These are phyloP conservation scores for Pheosia gnoma DNA, from an alignment of 2,888 invertebrate genomes.

Conservation along the genomic window DNA sequence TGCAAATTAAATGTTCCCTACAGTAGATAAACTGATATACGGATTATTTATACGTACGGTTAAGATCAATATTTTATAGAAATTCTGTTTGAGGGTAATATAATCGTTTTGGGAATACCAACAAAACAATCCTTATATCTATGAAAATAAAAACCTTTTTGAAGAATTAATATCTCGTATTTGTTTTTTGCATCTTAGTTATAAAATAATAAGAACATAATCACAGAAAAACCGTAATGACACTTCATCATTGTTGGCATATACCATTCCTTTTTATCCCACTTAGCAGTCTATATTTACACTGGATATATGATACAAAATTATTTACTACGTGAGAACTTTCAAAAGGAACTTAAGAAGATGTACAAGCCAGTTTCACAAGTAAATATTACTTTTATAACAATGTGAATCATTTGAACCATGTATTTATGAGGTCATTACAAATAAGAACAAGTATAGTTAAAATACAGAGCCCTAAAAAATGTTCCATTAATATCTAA, in stretches of 20 bases:
- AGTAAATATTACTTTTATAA: neutral
- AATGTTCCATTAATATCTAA: neutral
- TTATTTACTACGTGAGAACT: neutral
- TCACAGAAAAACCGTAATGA: conserved; percentile 7
- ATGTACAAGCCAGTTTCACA: neutral
- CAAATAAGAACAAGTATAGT: neutral
- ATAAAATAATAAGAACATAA: conserved; percentile 5
- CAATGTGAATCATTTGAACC: neutral
- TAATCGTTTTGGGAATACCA: no score
- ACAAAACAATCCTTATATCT: no score
- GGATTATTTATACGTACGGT: no score
- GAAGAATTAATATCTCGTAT: neutral
- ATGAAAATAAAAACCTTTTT: neutral
- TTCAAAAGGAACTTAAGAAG: neutral
- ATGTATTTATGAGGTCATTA: neutral
- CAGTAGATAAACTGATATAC: no score
- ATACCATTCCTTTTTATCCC: neutral
- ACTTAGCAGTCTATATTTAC: neutral
- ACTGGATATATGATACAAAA: neutral
- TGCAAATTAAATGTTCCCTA: no score
- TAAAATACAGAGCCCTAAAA: neutral
- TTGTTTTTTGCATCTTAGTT: neutral
- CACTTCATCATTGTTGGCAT: neutral
- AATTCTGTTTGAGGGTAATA: no score
- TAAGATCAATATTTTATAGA: no score